Evolutionary conservation across 2,888 invertebrate genomes (phyloP).

Genomic region (Camponotus fellah): DNA sequence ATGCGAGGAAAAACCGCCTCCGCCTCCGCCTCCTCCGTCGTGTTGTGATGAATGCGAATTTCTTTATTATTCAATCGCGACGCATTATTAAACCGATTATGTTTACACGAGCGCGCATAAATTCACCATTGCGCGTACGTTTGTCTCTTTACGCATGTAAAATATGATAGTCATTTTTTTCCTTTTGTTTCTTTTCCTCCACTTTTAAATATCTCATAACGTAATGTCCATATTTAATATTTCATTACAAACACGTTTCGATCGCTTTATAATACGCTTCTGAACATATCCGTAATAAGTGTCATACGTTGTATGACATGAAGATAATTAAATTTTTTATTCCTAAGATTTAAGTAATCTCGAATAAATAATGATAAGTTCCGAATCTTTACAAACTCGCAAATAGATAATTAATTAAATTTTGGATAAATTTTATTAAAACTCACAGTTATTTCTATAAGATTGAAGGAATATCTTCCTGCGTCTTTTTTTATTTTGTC

Average conservation of each 20-base stretch:
- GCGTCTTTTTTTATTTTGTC: neutral
- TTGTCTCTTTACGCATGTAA: conserved; percentile 9
- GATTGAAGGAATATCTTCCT: neutral
- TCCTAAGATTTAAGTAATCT: neutral
- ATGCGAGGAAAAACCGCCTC: conserved; percentile 1
- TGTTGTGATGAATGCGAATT: conserved; percentile 55
- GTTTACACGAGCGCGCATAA: conserved; percentile 32
- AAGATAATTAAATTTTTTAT: conserved; percentile 21
- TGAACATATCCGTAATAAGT: neutral
- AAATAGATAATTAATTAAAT: neutral
- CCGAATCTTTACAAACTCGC: neutral
- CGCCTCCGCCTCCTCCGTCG: conserved; percentile 3
- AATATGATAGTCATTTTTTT: neutral
- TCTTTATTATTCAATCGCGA: conserved; percentile 62
- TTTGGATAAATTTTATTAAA: neutral
- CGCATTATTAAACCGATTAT: conserved; percentile 43
- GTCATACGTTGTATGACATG: neutral
- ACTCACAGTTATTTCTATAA: neutral
- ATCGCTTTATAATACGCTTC: neutral
- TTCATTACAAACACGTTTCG: conserved; percentile 32
- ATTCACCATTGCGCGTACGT: neutral
- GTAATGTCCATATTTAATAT: conserved; percentile 46
- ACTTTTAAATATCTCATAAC: conserved; percentile 1
- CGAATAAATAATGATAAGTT: neutral
- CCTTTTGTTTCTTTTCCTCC: neutral